Base-by-base conservation (phyloP, 2,113 vertebrate genomes). In the Pholis gunnellus region DNA sequence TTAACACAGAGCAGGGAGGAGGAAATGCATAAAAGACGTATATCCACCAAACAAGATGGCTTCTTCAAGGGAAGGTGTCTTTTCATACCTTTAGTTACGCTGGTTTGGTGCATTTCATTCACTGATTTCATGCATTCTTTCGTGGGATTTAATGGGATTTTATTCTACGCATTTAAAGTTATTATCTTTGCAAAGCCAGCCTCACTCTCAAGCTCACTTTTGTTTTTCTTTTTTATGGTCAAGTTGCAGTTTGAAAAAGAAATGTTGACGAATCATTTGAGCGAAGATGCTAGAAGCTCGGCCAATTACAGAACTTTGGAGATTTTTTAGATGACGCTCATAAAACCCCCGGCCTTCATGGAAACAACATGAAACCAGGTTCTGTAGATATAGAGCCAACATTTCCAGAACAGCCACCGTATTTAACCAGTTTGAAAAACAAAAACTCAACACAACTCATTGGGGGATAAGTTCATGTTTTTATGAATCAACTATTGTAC, bases 81-180 rank as follows among this genome's bases (percentile, higher is more conserved):
- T 66, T 59, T 46, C 27, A 46, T 31, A 5, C 27, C 27, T 25
- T 27, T 15, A 46, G 25, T 46, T 25, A 42, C 27, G 63, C 15
- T n/a, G 59, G 25, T 42, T 31, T 44, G 40, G 44, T 44, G 25
- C 7, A 27, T 42, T 34, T 44, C 40, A 56, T 34, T 34, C 6
- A 27, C 14, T 42, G 5, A 20, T 44, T 54, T 25, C 5, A 68
- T 40, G 20, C 27, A 9, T 31, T 44, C 34, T 73, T 57, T 59
- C 29, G 48, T 65, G 18, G 48, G 50, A 59, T 67, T 67, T 66
- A 27, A 57, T 29, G 9, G 40, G 38, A 13, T 63, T 79, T 54
- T 5, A 13, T 25, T 56, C 22, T 13, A 20, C 9, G 50, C 50
- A 3, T 52, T 52, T 20, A 52, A 22, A 20, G 48, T 63, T 44